Evolutionary conservation across 1,140 invertebrate genomes (phyloP).

Genomic region (Anthonomus grandis): DNA sequence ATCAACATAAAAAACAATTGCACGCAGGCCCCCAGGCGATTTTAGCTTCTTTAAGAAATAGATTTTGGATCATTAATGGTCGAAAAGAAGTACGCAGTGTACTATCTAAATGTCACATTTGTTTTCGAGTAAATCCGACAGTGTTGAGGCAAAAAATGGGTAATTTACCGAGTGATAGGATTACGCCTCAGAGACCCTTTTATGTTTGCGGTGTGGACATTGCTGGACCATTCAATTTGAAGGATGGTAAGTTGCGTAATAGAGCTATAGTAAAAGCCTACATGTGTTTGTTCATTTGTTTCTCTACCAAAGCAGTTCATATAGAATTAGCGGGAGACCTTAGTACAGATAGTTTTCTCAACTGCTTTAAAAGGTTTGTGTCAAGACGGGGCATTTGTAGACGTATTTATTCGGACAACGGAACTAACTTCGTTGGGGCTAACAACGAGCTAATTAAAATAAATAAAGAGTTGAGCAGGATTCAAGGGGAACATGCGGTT

Average conservation of each 20-base stretch:
- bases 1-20: not conserved
- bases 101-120: constrained; percentile 3
- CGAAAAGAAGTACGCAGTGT: not conserved
- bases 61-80: not conserved
- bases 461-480: too few species aligned
- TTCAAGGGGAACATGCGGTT: too few species aligned
- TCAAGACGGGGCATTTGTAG: constrained; percentile 1
- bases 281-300: constrained; percentile 3
- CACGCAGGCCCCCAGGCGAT: constrained; percentile 1
- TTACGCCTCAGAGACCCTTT: constrained; percentile 18
- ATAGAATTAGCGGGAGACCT: constrained; percentile 5
- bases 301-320: constrained; percentile 4
- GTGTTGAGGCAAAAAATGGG: constrained; percentile 22
- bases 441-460: constrained; percentile 15
- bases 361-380: not conserved
- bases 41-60: not conserved
- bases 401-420: not conserved
- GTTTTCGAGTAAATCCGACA: constrained; percentile 7
- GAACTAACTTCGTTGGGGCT: constrained; percentile 19
- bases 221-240: constrained; percentile 3
- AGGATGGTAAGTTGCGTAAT: constrained; percentile 3
- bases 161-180: constrained; percentile 30
- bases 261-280: constrained; percentile 3
- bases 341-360: constrained; percentile 2
- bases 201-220: not conserved